These are phyloP conservation scores for Mormyrus iriodes DNA, from an alignment of 2,113 vertebrate species.

Conservation along the genomic window DNA sequence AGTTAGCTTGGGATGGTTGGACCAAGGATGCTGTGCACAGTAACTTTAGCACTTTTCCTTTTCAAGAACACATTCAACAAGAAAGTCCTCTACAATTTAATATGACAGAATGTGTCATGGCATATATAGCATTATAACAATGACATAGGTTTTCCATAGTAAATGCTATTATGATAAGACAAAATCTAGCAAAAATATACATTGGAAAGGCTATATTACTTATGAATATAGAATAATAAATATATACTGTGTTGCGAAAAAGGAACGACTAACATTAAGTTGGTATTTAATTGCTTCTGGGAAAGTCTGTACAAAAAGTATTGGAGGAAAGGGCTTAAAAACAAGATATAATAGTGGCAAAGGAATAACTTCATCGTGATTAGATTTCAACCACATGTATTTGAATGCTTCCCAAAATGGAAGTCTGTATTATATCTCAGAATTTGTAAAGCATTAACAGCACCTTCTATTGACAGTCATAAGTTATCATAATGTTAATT, in stretches of 20 bases:
- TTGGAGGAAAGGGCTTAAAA: background rate
- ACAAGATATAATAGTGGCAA: background rate
- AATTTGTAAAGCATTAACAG: too few relatives aligned
- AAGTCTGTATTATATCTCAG: background rate
- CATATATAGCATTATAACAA: slow-evolving; percentile 46
- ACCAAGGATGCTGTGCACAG: slow-evolving; percentile 53
- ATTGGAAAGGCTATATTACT: slow-evolving; percentile 71
- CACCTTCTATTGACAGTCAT: too few relatives aligned
- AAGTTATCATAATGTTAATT: too few relatives aligned
- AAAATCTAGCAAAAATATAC: slow-evolving; percentile 56
- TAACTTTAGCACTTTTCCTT: slow-evolving; percentile 64
- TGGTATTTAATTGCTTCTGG: too few relatives aligned
- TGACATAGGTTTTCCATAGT: slow-evolving; percentile 57
- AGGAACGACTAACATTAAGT: background rate
- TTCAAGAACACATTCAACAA: slow-evolving; percentile 59
- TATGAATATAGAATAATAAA: slow-evolving; percentile 69
- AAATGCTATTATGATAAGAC: slow-evolving; percentile 48
- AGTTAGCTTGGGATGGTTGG: slow-evolving; percentile 40
- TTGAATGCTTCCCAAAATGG: background rate
- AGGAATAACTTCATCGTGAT: slow-evolving; percentile 5
- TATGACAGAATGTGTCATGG: slow-evolving; percentile 51
- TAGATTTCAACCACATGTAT: slow-evolving; percentile 1
- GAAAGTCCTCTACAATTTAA: slow-evolving; percentile 37
- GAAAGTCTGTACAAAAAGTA: background rate
- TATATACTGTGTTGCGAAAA: slow-evolving; percentile 62